Base-by-base conservation (phyloP, 2,113 vertebrate genomes). In the Anolis sagrei region DNA sequence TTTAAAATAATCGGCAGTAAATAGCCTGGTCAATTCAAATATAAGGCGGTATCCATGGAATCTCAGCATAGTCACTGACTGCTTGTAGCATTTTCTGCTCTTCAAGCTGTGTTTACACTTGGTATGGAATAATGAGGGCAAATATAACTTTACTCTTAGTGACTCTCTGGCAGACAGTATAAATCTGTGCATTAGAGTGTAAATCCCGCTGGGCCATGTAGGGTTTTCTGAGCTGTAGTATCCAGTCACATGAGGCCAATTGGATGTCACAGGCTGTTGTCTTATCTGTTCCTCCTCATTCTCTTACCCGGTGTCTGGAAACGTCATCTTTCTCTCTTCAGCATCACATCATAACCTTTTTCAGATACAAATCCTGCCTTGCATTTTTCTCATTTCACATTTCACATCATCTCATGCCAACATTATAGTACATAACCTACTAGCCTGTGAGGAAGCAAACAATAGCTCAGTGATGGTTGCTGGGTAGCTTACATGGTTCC, bases 141-240 rank as follows among this genome's bases (percentile, higher is more conserved):
- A 75, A 66, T 66, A 29, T 80, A 86, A 80, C 72, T 80, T 80
- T 74, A 73, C 51, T 44, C 36, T n/a, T 74, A 34, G 44, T 64
- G 54, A 74, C 29, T 74, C 29, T 80, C 70, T 86, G 84, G 58
- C 58, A 64, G 76, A 74, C 58, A 80, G 44, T 51, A 86, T 74
- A 62, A 73, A 80, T 85, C 66, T 79, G 21, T 80, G 51, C 39
- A 25, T 86, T 86, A 86, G 51, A 79, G 66, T 48, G 39, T 86
- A 79, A 80, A 64, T 73, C 69, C 58, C n/a, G 1, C 19, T 18
- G 36, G 69, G 27, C 29, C 51, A 73, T 32, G 27, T 51, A 74
- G n/a, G 70, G 54, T 39, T 1, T 49, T 49, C 58, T 72, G 68
- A 74, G 64, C 77, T 51, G 62, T 68, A 32, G 64, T 69, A 51